Base-by-base conservation (phyloP, 1,140 invertebrate genomes). In the Goniozus legneri region DNA sequence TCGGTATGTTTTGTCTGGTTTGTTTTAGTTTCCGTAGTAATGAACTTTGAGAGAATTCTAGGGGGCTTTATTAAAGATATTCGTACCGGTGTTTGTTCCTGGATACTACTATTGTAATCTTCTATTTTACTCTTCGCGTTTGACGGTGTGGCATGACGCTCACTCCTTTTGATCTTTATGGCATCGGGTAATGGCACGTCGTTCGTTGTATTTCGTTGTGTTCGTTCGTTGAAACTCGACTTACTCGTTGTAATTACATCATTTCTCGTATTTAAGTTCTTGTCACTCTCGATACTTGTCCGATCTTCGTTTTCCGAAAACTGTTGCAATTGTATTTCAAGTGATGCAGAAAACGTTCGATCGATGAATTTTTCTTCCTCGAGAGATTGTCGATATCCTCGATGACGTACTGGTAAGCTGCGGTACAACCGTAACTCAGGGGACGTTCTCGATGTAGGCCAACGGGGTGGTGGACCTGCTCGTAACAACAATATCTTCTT, bases 401-500 rank as follows among this genome's bases (percentile, higher is more conserved):
- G 67, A 41, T 64, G 62, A n/a, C 76, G 64, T 8, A 62, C 56
- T 8, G 82, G 81, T 20, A 83, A 56, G 50, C 81, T 83, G 36
- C 77, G 80, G 60, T 82, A 83, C 2, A 80, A 64, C 14, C 81
- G 69, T 44, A 79, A 65, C 56, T 81, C 79, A 2, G 76, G 69
- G 0, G 79, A 80, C 44, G 75, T 78, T 50, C 81, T 69, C 8
- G 76, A 53, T 15, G 71, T 67, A 12, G 71, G 72, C 81, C 81
- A 82, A 56, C 77, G 71, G 8, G 77, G 73, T 3, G 79, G 76
- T 38, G 79, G 79, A 64, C 77, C 78, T 80, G 54, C 46, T 27
- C 24, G 10, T 39, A 19, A 35, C 27, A 20, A 32, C 14, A 33
- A 21, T 21, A 22, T n/a, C n/a, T n/a, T n/a, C n/a, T n/a, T n/a